Conservation (phyloP, 2,113 vertebrate genomes). For the Taurulus bubalis region DNA sequence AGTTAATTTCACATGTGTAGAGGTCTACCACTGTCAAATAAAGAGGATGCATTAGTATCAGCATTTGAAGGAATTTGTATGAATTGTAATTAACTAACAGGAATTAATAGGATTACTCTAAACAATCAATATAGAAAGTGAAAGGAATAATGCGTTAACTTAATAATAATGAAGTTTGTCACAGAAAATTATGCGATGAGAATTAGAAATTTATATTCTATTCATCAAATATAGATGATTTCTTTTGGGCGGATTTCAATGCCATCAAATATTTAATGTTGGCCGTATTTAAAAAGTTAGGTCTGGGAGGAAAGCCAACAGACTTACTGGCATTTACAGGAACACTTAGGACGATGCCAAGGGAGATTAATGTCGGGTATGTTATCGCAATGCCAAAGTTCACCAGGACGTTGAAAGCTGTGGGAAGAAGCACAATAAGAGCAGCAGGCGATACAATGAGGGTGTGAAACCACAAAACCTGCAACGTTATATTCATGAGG, state of each 20-base stretch:
- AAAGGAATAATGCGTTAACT: neutral
- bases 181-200: neutral
- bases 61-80: neutral
- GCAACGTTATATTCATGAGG: neutral
- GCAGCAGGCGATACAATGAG: neutral
- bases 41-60: neutral
- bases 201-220: neutral
- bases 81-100: neutral
- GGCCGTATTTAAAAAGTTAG: conserved; percentile 1
- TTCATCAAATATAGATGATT: conserved; percentile 11
- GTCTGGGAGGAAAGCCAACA: conserved; percentile 17
- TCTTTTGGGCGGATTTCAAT: neutral
- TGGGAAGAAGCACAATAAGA: conserved; percentile 59
- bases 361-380: conserved; percentile 94
- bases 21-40: conserved; percentile 90
- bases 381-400: conserved; percentile 98
- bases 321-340: conserved; percentile 95
- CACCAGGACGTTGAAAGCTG: conserved; percentile 96
- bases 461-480: neutral
- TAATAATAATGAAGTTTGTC: neutral
- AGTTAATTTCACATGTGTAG: conserved; percentile 93
- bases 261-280: conserved; percentile 34
- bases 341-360: conserved; percentile 95
- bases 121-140: neutral
- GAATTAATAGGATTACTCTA: neutral